Evolutionary conservation across 2,113 vertebrate genomes (phyloP), one percentile per base, ranked within the genome.

Genomic region (Seriola dumerili): DNA sequence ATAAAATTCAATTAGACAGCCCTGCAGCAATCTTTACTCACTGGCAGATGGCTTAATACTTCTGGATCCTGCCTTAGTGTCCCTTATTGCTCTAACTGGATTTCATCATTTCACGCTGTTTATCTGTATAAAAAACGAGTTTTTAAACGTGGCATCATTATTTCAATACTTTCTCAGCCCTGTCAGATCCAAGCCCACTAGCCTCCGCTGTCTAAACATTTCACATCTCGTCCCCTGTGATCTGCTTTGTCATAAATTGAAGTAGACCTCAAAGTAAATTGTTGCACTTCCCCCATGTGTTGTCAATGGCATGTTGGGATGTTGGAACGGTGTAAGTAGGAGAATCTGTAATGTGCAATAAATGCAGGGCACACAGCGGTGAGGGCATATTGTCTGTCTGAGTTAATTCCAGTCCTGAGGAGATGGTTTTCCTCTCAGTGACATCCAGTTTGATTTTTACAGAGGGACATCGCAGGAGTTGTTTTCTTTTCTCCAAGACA

Each of bases 1-100:
- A 90, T 90, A 80, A 83, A 86, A 92, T 91, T 92, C 88, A 89
- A 90, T 91, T 85, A 90, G 89, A 92, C 88, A 92, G 84, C 86
- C 92, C 88, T 57, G 84, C 81, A 93, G 92, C 87, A 61, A 75
- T 87, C 84, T 80, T 72, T 83, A 73, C 76, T 90, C 86, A 64
- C 80, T 88, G 85, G 82, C 92, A 92, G 91, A 93, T 90, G 89
- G 88, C 82, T 92, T 88, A 85, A 92, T 88, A 81, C 71, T 81
- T 81, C 75, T 77, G 80, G 87, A 88, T 88, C 59, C 77, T 68
- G 74, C 78, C 61, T 83, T 54, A 34, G 70, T 85, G 80, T 84
- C 85, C 65, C 74, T 88, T 87, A 85, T 91, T 90, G 85, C 81
- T 90, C 84, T 92, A 92, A 93, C 90, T 90, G 85, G 81, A 87